phyloP scores from a whole-genome alignment of 2,113 vertebrate species.

The Apus apus region DNA sequence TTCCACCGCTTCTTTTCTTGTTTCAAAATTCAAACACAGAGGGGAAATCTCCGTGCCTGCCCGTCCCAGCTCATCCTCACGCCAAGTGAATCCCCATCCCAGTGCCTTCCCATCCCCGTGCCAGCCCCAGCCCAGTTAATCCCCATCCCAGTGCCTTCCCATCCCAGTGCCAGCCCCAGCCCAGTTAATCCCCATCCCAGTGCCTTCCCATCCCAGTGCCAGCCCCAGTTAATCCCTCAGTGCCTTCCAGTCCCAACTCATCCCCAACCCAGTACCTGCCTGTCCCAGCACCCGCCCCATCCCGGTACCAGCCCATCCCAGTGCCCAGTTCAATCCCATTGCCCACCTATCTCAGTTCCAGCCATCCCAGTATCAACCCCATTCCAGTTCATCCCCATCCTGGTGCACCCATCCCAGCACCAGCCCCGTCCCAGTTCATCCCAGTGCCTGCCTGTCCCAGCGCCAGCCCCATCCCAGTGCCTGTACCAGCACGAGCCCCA shows the following conservation, averaged over 20 bases:
- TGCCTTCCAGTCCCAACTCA: background rate
- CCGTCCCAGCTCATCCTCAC: too few relatives aligned
- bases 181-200: too few relatives aligned
- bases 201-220: background rate
- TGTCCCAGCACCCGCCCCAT: background rate
- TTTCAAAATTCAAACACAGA: background rate
- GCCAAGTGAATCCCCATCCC: too few relatives aligned
- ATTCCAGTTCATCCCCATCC: too few relatives aligned
- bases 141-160: too few relatives aligned
- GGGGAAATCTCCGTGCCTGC: background rate
- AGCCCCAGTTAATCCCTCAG: background rate
- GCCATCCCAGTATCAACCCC: background rate
- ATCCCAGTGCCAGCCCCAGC: too few relatives aligned
- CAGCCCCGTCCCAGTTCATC: background rate
- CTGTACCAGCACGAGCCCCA: background rate
- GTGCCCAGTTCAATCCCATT: too few relatives aligned
- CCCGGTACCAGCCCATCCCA: background rate
- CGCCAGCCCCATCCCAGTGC: too few relatives aligned
- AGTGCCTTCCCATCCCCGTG: too few relatives aligned
- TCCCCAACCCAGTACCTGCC: background rate
- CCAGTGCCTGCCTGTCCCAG: background rate
- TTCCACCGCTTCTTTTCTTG: background rate
- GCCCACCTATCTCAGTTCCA: too few relatives aligned
- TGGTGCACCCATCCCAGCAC: too few relatives aligned
- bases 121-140: background rate